These are phyloP conservation scores for Lophochroa leadbeateri DNA, from an alignment of 2,113 vertebrate species.

Conservation along the genomic window DNA sequence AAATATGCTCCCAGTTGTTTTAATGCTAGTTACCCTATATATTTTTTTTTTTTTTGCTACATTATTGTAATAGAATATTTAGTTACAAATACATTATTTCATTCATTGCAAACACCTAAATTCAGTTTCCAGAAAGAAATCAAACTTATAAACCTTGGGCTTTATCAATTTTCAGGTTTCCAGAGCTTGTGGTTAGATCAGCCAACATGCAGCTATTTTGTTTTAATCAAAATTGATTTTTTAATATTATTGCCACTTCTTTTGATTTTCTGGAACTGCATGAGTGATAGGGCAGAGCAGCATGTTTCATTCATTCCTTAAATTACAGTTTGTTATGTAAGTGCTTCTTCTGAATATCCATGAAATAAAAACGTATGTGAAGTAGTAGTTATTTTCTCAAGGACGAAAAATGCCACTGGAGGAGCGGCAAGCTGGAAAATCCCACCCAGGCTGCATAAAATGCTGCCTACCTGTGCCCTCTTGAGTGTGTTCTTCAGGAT, in stretches of 20 bases:
- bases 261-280: not conserved
- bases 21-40: not conserved
- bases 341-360: not conserved
- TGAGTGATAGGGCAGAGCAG: not conserved
- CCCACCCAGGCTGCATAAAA: not conserved
- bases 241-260: not conserved
- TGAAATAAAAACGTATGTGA: not conserved
- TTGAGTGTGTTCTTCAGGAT: not conserved
- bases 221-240: conserved; percentile 46
- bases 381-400: not conserved
- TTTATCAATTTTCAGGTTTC: not conserved
- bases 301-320: not conserved
- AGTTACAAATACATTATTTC: not conserved
- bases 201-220: not conserved
- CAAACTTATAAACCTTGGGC: not conserved
- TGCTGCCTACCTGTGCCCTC: not conserved
- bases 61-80: not conserved
- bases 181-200: not conserved
- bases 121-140: not conserved
- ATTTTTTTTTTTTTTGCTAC: not conserved
- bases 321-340: not conserved
- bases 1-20: not conserved
- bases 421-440: not conserved
- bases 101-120: not conserved
- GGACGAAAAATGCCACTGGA: not conserved